A percentile compares a stretch with the other conserved stretches of the same genome.
Evolutionary conservation across 2,113 vertebrate species (phyloP).

Genomic region (Lucifuga dentata): DNA sequence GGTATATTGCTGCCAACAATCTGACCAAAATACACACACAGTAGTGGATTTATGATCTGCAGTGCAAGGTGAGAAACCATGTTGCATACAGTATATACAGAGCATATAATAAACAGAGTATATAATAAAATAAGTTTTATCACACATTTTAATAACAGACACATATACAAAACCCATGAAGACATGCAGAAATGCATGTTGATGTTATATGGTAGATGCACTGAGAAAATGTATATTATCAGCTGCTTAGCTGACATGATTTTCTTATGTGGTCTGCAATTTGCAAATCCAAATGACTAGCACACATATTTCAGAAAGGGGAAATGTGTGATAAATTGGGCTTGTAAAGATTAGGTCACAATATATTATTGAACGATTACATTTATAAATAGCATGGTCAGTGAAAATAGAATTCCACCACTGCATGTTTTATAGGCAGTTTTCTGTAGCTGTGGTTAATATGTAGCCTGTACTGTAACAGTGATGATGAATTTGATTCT

Average conservation of each 20-base stretch:
- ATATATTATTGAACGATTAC: background rate
- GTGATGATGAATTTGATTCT: conserved; percentile 6
- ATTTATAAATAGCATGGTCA: background rate
- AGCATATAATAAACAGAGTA: too few relatives aligned
- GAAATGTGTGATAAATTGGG: background rate
- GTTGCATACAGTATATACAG: background rate
- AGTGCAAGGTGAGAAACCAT: conserved; percentile 6
- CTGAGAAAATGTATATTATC: conserved; percentile 37
- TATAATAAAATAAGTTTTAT: background rate
- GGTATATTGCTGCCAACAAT: conserved; percentile 30
- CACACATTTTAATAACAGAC: background rate
- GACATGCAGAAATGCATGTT: background rate
- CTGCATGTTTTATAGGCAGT: too few relatives aligned
- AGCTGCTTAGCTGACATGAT: conserved; percentile 44
- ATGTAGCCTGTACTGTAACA: background rate
- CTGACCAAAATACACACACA: conserved; percentile 43
- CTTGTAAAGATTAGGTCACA: too few relatives aligned
- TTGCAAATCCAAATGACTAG: too few relatives aligned
- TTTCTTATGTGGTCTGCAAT: too few relatives aligned
- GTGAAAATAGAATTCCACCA: background rate
- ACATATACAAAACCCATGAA: background rate
- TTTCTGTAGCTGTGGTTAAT: background rate
- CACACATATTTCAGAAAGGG: background rate
- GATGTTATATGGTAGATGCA: background rate
- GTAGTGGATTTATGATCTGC: conserved; percentile 35